Conservation (phyloP, 2,888 invertebrate species). For the Augochlorella aurata region DNA sequence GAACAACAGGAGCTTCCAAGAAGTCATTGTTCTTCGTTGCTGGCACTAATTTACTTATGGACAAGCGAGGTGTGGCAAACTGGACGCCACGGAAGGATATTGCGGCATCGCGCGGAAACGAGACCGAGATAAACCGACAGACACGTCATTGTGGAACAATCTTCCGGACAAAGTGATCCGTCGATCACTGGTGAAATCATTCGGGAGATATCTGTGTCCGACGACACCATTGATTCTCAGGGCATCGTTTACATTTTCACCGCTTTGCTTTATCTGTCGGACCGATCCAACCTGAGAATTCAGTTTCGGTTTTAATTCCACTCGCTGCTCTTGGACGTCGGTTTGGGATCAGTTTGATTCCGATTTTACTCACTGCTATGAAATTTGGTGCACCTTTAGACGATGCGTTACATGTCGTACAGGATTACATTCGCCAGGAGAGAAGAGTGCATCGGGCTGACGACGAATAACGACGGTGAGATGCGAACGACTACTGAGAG, state of each 20-base stretch:
- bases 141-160: conserved; percentile 68
- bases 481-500: background rate
- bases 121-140: conserved; percentile 68
- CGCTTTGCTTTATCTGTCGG: background rate
- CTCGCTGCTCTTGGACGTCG: background rate
- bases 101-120: conserved; percentile 75
- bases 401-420: background rate
- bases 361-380: background rate
- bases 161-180: conserved; percentile 18
- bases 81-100: conserved; percentile 68
- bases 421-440: background rate
- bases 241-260: background rate
- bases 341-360: background rate
- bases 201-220: background rate
- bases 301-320: background rate
- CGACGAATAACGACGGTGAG: background rate
- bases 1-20: conserved; percentile 23
- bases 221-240: background rate
- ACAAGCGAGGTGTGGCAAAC: background rate
- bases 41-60: conserved; percentile 29
- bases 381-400: background rate
- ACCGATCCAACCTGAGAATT: background rate
- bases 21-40: conserved; percentile 35
- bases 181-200: background rate
- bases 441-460: background rate